Evolutionary conservation across 2,797 vertebrate species (phyloP), one percentile per base, ranked within the genome.

Genomic region (Brachymystax lenok): DNA sequence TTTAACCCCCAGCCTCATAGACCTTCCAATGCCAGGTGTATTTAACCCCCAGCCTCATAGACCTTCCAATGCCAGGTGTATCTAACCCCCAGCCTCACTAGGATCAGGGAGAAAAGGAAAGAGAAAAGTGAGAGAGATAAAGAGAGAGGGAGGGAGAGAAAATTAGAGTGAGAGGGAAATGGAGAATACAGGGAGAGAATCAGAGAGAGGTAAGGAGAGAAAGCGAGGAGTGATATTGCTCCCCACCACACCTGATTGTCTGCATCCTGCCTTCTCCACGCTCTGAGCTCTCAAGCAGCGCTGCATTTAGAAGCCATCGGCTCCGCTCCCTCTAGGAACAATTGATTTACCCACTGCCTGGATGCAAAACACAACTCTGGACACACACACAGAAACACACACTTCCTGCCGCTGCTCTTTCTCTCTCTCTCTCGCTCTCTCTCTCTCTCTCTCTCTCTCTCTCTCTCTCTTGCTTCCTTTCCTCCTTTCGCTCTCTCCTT

Each of bases 311-410:
- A 59, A 46, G 40, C 52, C 28, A 14, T 72, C 33, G 40, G 14
- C 54, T n/a, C 59, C 19, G 13, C 5, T 13, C 56, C 68, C 59
- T 46, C 63, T 35, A 21, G 66, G 67, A 61, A 28, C 40, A 51
- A 71, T 69, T 77, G 76, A 64, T 79, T 69, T 77, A 79, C 52
- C 40, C 2, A 52, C 4, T n/a, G 56, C 17, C 56, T n/a, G n/a
- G 56, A n/a, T 59, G 56, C 56, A 59, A 19, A 54, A 54, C 52
- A 54, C 17, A 19, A 59, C 56, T 56, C 16, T 56, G 19, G 19
- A 59, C 56, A 21, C 19, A 7, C 28, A 66, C 1, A 28, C 1
- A 28, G 19, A 52, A 13, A 52, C 51, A 52, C 56, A 59, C n/a
- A 61, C n/a, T 10, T 63, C n/a, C 21, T 24, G 21, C n/a, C 1